These are phyloP conservation scores for Protophormia terraenovae DNA, from an alignment of 2,888 invertebrate species.

Conservation along the genomic window DNA sequence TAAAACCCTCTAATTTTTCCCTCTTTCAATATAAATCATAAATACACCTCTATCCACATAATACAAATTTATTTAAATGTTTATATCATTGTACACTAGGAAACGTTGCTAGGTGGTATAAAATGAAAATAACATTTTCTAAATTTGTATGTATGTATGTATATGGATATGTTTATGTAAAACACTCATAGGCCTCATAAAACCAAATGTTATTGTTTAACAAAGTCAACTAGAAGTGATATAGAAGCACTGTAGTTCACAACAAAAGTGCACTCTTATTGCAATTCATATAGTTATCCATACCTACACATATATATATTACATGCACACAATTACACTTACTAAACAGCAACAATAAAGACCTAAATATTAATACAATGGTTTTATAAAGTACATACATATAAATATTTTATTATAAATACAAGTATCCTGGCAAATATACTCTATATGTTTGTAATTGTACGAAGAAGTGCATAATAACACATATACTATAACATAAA, in stretches of 20 bases:
- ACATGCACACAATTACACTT: constrained; percentile 16
- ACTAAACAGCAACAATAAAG: not conserved
- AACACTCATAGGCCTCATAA: constrained; percentile 64
- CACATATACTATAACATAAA: constrained; percentile 7
- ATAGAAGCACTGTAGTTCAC: constrained; percentile 14
- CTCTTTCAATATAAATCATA: too few species aligned
- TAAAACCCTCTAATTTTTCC: too few species aligned
- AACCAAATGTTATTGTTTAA: constrained; percentile 64
- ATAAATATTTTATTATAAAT: constrained; percentile 22
- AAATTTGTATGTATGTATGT: too few species aligned
- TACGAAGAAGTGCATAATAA: constrained; percentile 10
- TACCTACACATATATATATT: not conserved
- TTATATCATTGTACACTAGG: not conserved
- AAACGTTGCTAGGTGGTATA: not conserved
- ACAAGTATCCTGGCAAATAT: constrained; percentile 3
- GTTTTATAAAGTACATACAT: constrained; percentile 16
- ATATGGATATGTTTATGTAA: constrained; percentile 56
- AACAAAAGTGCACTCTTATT: constrained; percentile 17
- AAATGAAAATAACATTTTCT: constrained; percentile 17
- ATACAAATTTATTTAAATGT: not conserved
- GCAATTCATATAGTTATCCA: constrained; percentile 12
- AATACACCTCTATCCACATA: not conserved
- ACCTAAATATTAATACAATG: constrained; percentile 11
- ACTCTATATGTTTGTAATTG: constrained; percentile 1
- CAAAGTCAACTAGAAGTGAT: constrained; percentile 59